These are phyloP conservation scores for Scopus umbretta DNA, from an alignment of 2,113 vertebrate species.

Conservation along the genomic window DNA sequence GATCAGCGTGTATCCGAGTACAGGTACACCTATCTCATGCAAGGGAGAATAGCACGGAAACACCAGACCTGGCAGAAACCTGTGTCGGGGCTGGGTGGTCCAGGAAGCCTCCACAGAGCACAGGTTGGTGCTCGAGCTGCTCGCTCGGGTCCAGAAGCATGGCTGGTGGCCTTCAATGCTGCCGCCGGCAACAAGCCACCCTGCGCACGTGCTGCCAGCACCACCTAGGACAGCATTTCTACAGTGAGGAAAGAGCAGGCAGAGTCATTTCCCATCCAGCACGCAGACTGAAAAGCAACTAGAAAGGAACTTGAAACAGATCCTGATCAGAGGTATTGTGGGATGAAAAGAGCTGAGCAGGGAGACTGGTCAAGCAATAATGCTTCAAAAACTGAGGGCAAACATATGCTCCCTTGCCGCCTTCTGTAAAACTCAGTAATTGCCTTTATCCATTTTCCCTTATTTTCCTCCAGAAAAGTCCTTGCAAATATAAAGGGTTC, in stretches of 20 bases:
- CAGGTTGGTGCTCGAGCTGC: neutral
- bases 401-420: neutral
- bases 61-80: neutral
- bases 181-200: rapidly evolving
- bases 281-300: rapidly evolving
- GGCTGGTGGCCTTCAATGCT: rapidly evolving
- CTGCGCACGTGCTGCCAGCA: neutral
- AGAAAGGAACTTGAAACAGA: neutral
- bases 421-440: neutral
- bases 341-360: neutral
- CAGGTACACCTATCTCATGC: rapidly evolving
- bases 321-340: neutral
- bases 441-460: neutral
- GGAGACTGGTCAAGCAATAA: neutral
- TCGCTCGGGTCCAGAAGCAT: rapidly evolving
- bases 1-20: rapidly evolving
- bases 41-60: neutral
- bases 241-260: neutral
- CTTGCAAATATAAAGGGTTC: neutral
- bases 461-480: neutral
- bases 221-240: neutral
- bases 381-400: neutral
- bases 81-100: neutral
- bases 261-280: neutral
- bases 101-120: neutral